Conservation (phyloP, 2,797 vertebrate species). For the Muscicapa comitata region DNA sequence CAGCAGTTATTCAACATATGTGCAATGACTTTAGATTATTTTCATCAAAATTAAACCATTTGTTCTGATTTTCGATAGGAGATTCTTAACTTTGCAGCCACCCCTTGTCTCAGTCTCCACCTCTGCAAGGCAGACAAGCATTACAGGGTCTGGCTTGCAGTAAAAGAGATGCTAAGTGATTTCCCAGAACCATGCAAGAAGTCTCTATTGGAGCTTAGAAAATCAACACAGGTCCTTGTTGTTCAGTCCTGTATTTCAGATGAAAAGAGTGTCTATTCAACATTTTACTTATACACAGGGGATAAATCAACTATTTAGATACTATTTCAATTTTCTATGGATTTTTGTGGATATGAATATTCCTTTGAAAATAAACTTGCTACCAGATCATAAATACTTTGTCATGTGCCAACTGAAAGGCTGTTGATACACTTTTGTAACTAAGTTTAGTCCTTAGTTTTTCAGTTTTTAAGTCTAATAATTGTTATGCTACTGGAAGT, state of each 20-base stretch:
- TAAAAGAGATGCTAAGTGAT: neutral
- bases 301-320: neutral
- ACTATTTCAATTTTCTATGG: neutral
- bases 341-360: neutral
- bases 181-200: neutral
- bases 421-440: neutral
- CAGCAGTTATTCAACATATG: neutral
- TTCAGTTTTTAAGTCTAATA: neutral
- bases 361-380: neutral
- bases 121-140: neutral
- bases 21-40: neutral
- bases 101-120: neutral
- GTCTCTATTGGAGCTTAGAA: neutral
- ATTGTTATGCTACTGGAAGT: neutral
- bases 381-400: neutral
- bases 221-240: neutral
- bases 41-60: conserved; percentile 52
- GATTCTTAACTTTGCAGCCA: neutral
- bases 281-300: conserved; percentile 35
- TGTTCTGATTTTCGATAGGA: neutral
- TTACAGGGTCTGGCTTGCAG: neutral
- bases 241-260: neutral
- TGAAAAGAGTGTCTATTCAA: neutral
- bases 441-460: neutral
- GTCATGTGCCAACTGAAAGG: neutral